Percentiles rank a stretch among this genome's conserved stretches.
Conservation (phyloP, 2,888 invertebrate species). For the Hololepta plana region DNA sequence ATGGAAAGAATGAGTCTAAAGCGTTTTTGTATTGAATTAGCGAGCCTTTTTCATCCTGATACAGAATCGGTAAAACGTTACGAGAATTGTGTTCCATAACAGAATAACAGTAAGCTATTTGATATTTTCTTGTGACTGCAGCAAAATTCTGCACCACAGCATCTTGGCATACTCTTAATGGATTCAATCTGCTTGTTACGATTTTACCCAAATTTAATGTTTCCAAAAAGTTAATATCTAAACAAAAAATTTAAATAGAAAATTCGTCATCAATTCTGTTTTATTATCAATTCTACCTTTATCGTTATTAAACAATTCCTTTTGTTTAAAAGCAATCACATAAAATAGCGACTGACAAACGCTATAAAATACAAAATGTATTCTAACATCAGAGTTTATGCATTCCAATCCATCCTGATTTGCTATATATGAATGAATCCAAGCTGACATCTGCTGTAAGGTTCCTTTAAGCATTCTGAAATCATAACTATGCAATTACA, state of each 20-base stretch:
- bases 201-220: constrained; percentile 71
- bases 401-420: constrained; percentile 39
- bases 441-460: constrained; percentile 53
- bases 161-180: constrained; percentile 62
- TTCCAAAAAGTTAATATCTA: constrained; percentile 64
- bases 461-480: constrained; percentile 43
- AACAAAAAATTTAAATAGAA: constrained; percentile 18
- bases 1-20: constrained; percentile 61
- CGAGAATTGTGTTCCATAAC: constrained; percentile 72
- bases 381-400: constrained; percentile 38
- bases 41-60: constrained; percentile 30
- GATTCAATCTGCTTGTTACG: constrained; percentile 74
- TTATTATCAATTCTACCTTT: constrained; percentile 38
- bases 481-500: constrained; percentile 32
- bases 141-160: constrained; percentile 67
- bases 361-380: constrained; percentile 79
- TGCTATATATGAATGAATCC: constrained; percentile 72
- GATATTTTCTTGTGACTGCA: constrained; percentile 63
- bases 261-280: background rate
- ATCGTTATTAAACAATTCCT: constrained; percentile 56
- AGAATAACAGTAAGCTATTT: constrained; percentile 82
- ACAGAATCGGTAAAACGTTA: constrained; percentile 36
- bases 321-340: constrained; percentile 75
- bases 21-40: constrained; percentile 24
- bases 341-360: constrained; percentile 89